These are phyloP conservation scores for Spodoptera frugiperda DNA, from an alignment of 1,140 invertebrate species.

Conservation along the genomic window DNA sequence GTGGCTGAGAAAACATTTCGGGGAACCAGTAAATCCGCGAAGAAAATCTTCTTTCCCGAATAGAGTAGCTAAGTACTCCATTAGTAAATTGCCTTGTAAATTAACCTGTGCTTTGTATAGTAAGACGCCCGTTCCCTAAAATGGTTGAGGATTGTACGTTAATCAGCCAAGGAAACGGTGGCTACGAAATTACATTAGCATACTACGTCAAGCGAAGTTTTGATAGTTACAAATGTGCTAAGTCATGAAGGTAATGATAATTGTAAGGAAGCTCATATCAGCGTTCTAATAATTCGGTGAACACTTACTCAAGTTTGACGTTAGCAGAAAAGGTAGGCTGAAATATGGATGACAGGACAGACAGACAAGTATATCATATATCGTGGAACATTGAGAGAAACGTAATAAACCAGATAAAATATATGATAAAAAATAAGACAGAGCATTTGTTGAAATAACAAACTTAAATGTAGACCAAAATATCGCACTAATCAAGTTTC, in stretches of 20 bases:
- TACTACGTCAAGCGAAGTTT: not conserved
- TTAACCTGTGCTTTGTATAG: slow-evolving; percentile 36
- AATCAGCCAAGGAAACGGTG: not conserved
- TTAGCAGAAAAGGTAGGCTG: not conserved
- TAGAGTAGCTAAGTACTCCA: slow-evolving; percentile 45
- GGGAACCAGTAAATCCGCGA: slow-evolving; percentile 37
- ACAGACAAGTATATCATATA: too few relatives aligned
- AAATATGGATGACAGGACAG: not conserved
- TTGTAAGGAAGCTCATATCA: not conserved
- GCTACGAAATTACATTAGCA: not conserved
- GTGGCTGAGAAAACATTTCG: slow-evolving; percentile 44
- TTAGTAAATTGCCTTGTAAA: slow-evolving; percentile 52
- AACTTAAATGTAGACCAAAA: not conserved
- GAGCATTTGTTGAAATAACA: not conserved
- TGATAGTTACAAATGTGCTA: not conserved
- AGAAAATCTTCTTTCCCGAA: slow-evolving; percentile 19
- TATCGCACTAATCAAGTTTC: not conserved
- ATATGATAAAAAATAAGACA: not conserved
- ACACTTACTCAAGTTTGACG: not conserved
- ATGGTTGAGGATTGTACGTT: slow-evolving; percentile 2
- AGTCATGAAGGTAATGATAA: not conserved
- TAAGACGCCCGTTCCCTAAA: slow-evolving; percentile 4
- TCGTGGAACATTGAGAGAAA: too few relatives aligned
- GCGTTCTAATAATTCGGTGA: not conserved
- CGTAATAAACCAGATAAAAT: not conserved